Evolutionary conservation across 2,113 vertebrate genomes (phyloP), one percentile per base, ranked within the genome.

Genomic region (Gobio gobio): DNA sequence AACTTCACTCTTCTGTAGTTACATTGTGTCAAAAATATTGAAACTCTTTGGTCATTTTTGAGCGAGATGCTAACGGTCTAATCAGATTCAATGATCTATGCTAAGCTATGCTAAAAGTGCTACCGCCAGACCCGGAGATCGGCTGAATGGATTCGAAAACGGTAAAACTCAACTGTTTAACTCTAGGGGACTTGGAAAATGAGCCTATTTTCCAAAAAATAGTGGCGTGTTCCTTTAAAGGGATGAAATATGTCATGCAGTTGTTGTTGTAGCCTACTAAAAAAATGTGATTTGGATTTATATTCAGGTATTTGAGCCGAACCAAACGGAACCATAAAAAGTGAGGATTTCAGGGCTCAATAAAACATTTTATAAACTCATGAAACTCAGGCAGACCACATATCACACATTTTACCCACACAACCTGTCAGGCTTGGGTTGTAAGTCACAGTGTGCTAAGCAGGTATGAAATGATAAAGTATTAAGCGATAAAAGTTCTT

Each of bases 331-430:
- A 61, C 58, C 12, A 63, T 61, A 79, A 79, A 79, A 79, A 20
- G 14, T 26, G 36, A 63, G 22, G 18, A 18, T 79, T 26, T 79
- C 78, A 45, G 24, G 22, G 12, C 78, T 80, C 22, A 64, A 10
- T 78, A 78, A 58, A 78, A 78, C 36, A 36, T 78, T 78, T 78
- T 7, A 78, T 36, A 49, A 78, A 78, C 29, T 79, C 40, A 45
- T 63, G 77, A 63, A 63, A 24, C 13, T 63, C 58, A 26, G 26
- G 36, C n/a, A 16, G 16, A 9, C 36, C 40, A 24, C 36, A 79
- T 79, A 61, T 74, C 72, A 74, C n/a, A 49, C n/a, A 63, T 26
- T 79, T 47, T 61, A 9, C 36, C 40, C n/a, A 14, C 58, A 54
- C 59, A 81, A 68, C 10, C 12, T 54, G 61, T 63, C 58, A 36